Conservation (phyloP, 2,797 vertebrate species). For the Furcifer pardalis region DNA sequence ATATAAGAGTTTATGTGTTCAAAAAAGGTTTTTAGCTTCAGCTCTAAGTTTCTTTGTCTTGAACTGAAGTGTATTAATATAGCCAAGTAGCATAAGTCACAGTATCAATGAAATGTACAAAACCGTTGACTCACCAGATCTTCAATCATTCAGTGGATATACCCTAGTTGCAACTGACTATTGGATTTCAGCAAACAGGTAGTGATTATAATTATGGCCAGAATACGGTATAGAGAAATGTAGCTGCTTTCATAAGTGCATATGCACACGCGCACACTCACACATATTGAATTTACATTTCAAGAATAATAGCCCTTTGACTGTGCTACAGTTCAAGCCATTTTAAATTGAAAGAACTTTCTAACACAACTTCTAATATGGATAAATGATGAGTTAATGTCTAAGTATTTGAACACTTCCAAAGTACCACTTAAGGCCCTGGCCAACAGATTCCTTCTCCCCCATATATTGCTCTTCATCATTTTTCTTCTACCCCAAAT, state of each 20-base stretch:
- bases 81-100: not conserved
- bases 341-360: not conserved
- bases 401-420: no score
- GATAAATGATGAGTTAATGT: no score
- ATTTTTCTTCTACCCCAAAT: not conserved
- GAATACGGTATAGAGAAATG: not conserved
- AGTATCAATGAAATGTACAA: no score
- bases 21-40: not conserved
- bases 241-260: not conserved
- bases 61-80: not conserved
- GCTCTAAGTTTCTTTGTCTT: fast-evolving
- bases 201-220: not conserved
- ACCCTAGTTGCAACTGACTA: no score
- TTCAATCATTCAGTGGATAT: no score
- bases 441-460: not conserved
- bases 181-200: not conserved
- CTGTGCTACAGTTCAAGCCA: not conserved
- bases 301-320: not conserved
- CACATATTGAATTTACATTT: not conserved
- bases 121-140: no score
- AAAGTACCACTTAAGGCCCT: no score
- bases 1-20: no score
- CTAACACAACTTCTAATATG: not conserved
- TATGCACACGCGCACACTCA: not conserved
- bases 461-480: not conserved